Conservation (phyloP, 2,797 vertebrate species). For the Chrysocyon brachyurus region DNA sequence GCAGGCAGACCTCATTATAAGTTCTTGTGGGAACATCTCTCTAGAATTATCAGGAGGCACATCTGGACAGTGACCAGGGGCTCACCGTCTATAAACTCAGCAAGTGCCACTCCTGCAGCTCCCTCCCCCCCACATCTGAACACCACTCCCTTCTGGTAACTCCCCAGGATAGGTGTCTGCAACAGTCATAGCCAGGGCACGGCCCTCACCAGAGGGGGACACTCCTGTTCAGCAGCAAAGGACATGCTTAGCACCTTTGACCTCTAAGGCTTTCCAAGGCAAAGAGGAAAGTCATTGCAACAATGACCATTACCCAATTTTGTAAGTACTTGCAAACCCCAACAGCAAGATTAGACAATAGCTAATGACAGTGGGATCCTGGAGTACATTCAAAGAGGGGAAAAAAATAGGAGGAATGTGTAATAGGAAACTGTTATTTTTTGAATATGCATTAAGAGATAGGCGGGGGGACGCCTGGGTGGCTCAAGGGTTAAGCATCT, state of each 20-base stretch:
- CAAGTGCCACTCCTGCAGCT: accelerated
- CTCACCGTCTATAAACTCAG: not conserved
- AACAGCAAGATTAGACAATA: not conserved
- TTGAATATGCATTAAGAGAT: not conserved
- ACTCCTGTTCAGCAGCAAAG: not conserved
- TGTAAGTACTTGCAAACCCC: not conserved
- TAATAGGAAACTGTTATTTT: not conserved
- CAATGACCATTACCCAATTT: not conserved
- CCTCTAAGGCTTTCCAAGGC: not conserved
- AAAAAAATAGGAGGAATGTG: too few species aligned
- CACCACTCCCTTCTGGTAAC: not conserved
- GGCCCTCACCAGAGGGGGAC: not conserved
- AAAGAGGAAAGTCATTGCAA: not conserved
- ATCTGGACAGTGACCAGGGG: not conserved
- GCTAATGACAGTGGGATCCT: not conserved
- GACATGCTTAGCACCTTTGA: too few species aligned
- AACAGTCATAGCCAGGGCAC: not conserved
- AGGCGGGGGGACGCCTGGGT: not conserved
- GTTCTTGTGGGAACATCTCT: too few species aligned
- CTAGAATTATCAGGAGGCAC: not conserved
- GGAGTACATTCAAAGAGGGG: not conserved
- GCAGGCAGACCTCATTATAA: accelerated
- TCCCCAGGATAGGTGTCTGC: not conserved
- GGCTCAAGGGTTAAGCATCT: too few species aligned
- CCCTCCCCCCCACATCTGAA: accelerated